phyloP scores from a whole-genome alignment of 1,140 invertebrate species.

The Neodiprion fabricii region DNA sequence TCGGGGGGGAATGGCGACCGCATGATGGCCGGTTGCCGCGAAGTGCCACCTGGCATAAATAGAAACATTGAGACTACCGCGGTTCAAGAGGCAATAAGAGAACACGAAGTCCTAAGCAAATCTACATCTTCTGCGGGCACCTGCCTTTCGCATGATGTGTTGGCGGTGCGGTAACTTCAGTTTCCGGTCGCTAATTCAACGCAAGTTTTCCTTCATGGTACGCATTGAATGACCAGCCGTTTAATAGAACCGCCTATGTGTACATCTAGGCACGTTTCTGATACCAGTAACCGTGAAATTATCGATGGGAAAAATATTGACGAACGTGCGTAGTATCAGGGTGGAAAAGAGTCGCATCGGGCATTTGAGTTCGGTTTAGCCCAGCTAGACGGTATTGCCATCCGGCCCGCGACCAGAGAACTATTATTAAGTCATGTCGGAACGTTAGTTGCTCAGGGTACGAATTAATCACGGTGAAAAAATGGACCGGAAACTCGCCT shows the following conservation, averaged over 20 bases:
- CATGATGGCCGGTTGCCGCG: conserved; percentile 24
- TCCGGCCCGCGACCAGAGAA: background rate
- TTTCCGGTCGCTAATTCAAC: no score
- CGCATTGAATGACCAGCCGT: no score
- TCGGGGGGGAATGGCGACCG: conserved; percentile 44
- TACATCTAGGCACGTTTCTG: no score
- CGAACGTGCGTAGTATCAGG: no score
- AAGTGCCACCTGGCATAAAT: conserved; percentile 54
- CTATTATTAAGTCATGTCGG: conserved; percentile 9
- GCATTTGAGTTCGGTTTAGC: no score
- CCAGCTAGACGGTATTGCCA: no score
- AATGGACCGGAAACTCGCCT: conserved; percentile 40
- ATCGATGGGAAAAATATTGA: no score
- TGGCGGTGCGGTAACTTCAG: no score
- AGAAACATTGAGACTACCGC: conserved; percentile 37
- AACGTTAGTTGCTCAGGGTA: conserved; percentile 10
- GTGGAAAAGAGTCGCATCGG: no score
- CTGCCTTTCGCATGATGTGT: conserved; percentile 27
- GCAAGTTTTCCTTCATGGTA: no score
- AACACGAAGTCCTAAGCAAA: conserved; percentile 5
- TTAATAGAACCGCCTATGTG: no score
- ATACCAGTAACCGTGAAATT: no score
- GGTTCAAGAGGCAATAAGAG: background rate
- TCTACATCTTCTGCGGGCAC: conserved; percentile 33
- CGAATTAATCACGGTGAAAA: conserved; percentile 29